These are phyloP conservation scores for Cremastinae sp. DNA, from an alignment of 2,888 invertebrate species.

Conservation along the genomic window DNA sequence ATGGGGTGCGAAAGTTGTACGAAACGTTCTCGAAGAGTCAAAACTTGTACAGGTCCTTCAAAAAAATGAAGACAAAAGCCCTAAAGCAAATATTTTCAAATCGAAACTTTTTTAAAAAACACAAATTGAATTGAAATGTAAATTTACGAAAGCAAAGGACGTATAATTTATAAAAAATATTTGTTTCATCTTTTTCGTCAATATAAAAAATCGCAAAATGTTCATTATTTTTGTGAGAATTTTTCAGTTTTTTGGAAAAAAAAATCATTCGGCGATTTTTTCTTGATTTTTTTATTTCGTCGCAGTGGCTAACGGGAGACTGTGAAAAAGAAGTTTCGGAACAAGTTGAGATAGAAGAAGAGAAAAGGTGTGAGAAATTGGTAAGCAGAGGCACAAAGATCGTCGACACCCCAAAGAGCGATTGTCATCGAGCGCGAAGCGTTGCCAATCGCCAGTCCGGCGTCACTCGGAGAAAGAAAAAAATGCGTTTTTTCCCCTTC, in stretches of 20 bases:
- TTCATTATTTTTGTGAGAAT: not conserved
- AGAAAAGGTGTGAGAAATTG: slow-evolving; percentile 43
- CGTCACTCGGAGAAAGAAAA: slow-evolving; percentile 30
- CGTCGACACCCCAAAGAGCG: slow-evolving; percentile 52
- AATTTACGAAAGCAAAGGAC: not conserved
- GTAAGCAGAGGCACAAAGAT: slow-evolving; percentile 40
- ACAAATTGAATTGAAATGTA: too few relatives aligned
- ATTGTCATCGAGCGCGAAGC: slow-evolving; percentile 61
- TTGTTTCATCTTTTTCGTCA: not conserved
- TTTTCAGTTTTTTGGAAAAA: not conserved
- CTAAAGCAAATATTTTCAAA: too few relatives aligned
- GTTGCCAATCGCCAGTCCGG: slow-evolving; percentile 51
- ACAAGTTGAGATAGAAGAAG: not conserved
- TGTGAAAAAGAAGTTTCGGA: slow-evolving; percentile 4
- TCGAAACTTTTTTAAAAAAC: too few relatives aligned
- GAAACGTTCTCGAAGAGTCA: slow-evolving; percentile 14
- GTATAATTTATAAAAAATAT: not conserved
- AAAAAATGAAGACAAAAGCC: too few relatives aligned
- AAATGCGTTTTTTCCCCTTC: slow-evolving; percentile 29
- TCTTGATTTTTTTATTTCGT: not conserved
- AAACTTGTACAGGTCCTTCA: slow-evolving; percentile 35
- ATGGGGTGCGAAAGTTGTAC: slow-evolving; percentile 50
- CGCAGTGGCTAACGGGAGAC: slow-evolving; percentile 1
- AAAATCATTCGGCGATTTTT: slow-evolving; percentile 1
- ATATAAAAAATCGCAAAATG: too few relatives aligned